Base-by-base conservation (phyloP, 2,113 vertebrate species). In the Neofelis nebulosa region DNA sequence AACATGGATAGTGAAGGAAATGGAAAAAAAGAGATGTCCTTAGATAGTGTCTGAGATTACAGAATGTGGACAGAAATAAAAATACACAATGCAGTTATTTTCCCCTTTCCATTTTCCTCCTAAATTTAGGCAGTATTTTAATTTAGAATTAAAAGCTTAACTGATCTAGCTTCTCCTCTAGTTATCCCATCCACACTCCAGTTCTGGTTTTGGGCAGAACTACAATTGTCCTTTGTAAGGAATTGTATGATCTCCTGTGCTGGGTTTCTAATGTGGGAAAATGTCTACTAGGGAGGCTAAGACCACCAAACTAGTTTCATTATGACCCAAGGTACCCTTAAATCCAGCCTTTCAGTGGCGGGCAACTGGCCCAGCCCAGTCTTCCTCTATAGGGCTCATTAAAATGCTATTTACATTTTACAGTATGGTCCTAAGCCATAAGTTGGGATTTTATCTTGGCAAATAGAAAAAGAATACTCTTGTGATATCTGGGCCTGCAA, bases 171-270 rank as follows among this genome's bases (percentile, higher is more conserved):
- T 88, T 97, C 94, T 96, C 41, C 87, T 97, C 82, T 21, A 61
- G 95, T 93, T 84, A 87, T 79, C 96, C 97, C 95, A 98, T 98
- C 98, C 98, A 97, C 12, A 98, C 82, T 98, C 98, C 98, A 97
- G 96, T 98, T 98, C 98, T 98, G 98, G 97, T 93, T 98, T 97
- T 97, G 91, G 95, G 13, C 91, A 81, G 95, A 97, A 93, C 96
- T 97, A 78, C 94, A 93, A 97, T 80, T 95, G 96, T 97, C 97
- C 97, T 97, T 98, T 97, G 98, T 91, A 97, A 88, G 80, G 92
- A 95, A 93, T 97, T 97, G 16, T 93, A 97, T 86, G 97, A 95
- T 93, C 73, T 96, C 71, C 66, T 81, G 68, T 92, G 98, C 92
- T 98, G 93, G 94, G 98, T 98, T 97, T 88, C 94, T 97, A 95